These are phyloP conservation scores for Notechis scutatus DNA, from an alignment of 2,113 vertebrate species.

Conservation along the genomic window DNA sequence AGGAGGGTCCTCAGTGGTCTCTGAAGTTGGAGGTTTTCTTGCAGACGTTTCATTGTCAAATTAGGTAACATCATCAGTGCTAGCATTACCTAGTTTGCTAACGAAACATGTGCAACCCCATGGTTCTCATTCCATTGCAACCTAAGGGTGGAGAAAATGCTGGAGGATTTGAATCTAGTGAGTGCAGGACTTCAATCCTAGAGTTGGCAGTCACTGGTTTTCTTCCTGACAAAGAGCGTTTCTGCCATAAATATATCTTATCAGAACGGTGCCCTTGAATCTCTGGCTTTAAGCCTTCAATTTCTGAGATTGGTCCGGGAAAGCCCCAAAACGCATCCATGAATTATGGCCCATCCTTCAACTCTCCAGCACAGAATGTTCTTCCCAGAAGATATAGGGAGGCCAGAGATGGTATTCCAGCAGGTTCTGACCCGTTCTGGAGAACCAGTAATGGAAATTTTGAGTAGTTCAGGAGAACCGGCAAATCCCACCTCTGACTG, in stretches of 20 bases:
- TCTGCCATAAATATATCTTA: not conserved
- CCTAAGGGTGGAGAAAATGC: not conserved
- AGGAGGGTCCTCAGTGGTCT: too few species aligned
- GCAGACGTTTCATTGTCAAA: not conserved
- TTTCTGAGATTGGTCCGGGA: not conserved
- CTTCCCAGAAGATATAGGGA: not conserved
- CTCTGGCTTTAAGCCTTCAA: not conserved
- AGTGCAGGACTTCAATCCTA: not conserved
- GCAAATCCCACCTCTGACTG: too few species aligned
- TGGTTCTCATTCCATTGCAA: not conserved
- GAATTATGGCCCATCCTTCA: not conserved
- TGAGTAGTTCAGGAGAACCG: too few species aligned
- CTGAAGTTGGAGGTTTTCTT: too few species aligned
- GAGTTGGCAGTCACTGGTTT: not conserved
- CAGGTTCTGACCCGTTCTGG: too few species aligned
- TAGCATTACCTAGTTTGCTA: too few species aligned
- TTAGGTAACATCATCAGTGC: not conserved
- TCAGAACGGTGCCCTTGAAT: not conserved
- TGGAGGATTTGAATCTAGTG: not conserved
- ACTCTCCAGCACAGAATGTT: not conserved
- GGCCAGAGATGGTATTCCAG: too few species aligned
- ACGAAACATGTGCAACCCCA: too few species aligned
- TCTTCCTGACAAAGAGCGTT: not conserved
- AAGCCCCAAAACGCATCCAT: not conserved
- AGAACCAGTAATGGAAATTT: too few species aligned